Evolutionary conservation across 2,888 invertebrate genomes (phyloP), one percentile per base, ranked within the genome.

Genomic region (Zaprionus obscuricornis): DNA sequence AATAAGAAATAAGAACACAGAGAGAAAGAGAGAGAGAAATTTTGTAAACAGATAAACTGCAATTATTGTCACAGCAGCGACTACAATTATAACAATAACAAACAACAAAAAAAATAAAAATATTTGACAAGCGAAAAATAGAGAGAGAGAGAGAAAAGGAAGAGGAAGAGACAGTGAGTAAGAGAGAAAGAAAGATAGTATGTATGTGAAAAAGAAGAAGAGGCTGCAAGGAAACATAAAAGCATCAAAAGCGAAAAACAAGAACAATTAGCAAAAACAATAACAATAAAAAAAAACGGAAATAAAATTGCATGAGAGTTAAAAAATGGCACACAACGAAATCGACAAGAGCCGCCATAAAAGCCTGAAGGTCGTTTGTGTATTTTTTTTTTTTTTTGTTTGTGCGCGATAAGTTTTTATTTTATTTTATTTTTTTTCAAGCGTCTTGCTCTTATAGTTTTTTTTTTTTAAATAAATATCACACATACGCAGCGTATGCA

Each of bases 361-460:
- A 52, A 27, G 63, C 49, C 66, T 60, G 76, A 81, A 77, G 76
- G 76, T 77, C 76, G 81, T 73, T n/a, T n/a, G n/a, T n/a, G n/a
- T n/a, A n/a, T n/a, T n/a, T n/a, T n/a, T n/a, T n/a, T n/a, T n/a
- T n/a, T n/a, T n/a, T 67, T 70, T 73, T 79, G 81, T 76, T 76
- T 75, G 79, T 52, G 55, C 37, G 55, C 57, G 62, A 78, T 65
- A 60, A 63, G 56, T 33, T 51, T 46, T 18, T 64, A 46, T 64
- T 65, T 51, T 16, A 45, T 26, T 14, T n/a, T 45, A 13, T 58
- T 3, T 22, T 17, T 17, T 22, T 24, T 22, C n/a, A n/a, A n/a
- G n/a, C n/a, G 39, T 16, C 4, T 33, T 2, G n/a, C 16, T 45
- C 1, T 54, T 16, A n/a, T 13, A n/a, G n/a, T 37, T 45, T 18